Conservation (phyloP, 2,113 vertebrate species). For the Spea multiplicata region DNA sequence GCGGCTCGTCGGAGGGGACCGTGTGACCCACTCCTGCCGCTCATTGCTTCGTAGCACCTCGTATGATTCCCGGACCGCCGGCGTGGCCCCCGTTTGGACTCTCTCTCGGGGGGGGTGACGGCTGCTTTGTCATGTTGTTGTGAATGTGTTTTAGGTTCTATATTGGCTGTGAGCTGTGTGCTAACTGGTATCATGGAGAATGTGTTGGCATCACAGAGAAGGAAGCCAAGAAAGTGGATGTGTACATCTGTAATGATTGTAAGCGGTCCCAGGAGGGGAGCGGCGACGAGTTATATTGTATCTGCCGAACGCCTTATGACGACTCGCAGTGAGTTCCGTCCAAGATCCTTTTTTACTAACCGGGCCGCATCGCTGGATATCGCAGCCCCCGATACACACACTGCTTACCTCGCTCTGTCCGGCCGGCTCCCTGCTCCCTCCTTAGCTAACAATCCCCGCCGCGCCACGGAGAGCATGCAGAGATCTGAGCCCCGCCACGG, state of each 20-base stretch:
- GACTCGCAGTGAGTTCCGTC: constrained; percentile 83
- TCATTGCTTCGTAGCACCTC: too few species aligned
- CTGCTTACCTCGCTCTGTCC: constrained; percentile 2
- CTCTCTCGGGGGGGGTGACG: constrained; percentile 72
- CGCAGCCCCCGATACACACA: constrained; percentile 36
- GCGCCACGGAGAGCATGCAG: constrained; percentile 16
- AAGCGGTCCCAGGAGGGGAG: constrained; percentile 94
- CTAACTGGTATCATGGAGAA: constrained; percentile 98
- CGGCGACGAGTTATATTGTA: constrained; percentile 87
- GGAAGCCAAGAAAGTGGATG: constrained; percentile 98
- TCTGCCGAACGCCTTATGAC: constrained; percentile 87
- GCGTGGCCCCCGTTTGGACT: too few species aligned
- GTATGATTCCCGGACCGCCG: too few species aligned
- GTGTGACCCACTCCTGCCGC: too few species aligned
- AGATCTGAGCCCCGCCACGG: not conserved
- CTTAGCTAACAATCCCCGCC: not conserved
- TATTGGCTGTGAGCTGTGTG: constrained; percentile 98
- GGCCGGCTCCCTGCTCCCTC: not conserved
- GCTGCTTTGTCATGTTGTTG: constrained; percentile 81
- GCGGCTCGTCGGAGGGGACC: too few species aligned
- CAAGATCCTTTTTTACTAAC: constrained; percentile 75
- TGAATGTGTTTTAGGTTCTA: constrained; percentile 93
- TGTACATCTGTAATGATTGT: constrained; percentile 98
- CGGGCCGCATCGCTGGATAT: constrained; percentile 73
- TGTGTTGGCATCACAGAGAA: constrained; percentile 99